These are phyloP conservation scores for Globicephala melas DNA, from an alignment of 2,113 vertebrate genomes.

Conservation along the genomic window DNA sequence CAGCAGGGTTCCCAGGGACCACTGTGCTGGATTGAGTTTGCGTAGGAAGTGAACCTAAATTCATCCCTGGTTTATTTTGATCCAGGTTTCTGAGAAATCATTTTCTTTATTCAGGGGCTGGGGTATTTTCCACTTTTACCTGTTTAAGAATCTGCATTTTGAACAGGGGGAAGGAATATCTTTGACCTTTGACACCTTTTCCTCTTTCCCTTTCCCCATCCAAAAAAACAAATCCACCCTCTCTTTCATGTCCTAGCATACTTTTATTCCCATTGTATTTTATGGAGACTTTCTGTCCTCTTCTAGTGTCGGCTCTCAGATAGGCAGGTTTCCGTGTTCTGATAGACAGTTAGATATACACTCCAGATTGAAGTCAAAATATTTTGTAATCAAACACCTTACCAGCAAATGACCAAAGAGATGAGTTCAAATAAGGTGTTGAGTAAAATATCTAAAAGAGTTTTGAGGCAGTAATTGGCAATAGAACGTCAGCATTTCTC, in stretches of 20 bases:
- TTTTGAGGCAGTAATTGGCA: not conserved
- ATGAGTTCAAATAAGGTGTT: not conserved
- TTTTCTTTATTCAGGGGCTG: not conserved
- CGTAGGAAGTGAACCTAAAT: not conserved
- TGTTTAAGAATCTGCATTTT: constrained; percentile 17
- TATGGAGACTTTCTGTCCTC: not conserved
- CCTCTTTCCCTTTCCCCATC: not conserved
- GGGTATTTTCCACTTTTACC: not conserved
- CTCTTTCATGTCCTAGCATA: not conserved
- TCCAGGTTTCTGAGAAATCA: not conserved
- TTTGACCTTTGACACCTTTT: not conserved
- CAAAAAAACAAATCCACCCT: not conserved
- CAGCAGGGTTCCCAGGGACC: not conserved
- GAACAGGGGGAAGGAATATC: not conserved
- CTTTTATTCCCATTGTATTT: not conserved
- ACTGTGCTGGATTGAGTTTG: not conserved
- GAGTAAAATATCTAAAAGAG: not conserved
- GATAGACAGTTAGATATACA: not conserved
- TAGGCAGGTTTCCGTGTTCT: not conserved
- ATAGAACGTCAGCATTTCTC: not conserved
- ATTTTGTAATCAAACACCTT: not conserved
- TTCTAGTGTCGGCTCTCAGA: not conserved
- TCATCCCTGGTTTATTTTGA: not conserved
- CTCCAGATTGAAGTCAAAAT: not conserved
- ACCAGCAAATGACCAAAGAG: not conserved